phyloP scores from a whole-genome alignment of 2,888 invertebrate species.

The Oscheius sp. region DNA sequence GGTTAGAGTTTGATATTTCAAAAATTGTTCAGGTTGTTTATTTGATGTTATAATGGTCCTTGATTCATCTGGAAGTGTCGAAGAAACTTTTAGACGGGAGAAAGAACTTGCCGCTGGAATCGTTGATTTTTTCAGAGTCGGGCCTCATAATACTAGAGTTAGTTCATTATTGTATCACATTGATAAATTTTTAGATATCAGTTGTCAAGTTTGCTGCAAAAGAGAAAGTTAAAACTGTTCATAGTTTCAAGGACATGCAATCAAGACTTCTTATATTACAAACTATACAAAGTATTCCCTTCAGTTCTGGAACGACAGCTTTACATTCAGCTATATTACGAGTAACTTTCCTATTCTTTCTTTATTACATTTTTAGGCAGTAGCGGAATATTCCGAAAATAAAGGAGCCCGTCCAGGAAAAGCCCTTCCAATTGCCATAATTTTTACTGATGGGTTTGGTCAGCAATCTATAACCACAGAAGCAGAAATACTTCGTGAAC shows the following conservation, averaged over 20 bases:
- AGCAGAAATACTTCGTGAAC: slow-evolving; percentile 42
- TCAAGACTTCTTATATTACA: slow-evolving; percentile 32
- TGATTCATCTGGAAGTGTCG: slow-evolving; percentile 59
- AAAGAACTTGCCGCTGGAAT: slow-evolving; percentile 58
- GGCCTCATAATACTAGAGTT: slow-evolving; percentile 57
- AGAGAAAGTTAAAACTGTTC: slow-evolving; percentile 54
- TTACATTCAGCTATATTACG: slow-evolving; percentile 50
- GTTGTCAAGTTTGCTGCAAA: slow-evolving; percentile 60
- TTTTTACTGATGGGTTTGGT: slow-evolving; percentile 63
- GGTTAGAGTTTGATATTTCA: not conserved
- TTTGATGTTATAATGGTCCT: slow-evolving; percentile 59
- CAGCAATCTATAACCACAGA: slow-evolving; percentile 44
- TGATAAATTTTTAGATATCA: slow-evolving; percentile 26
- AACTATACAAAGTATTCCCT: slow-evolving; percentile 37
- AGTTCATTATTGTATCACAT: not conserved
- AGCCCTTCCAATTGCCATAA: slow-evolving; percentile 56
- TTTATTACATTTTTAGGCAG: slow-evolving; percentile 38
- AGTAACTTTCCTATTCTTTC: slow-evolving; percentile 21
- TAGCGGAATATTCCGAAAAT: slow-evolving; percentile 43
- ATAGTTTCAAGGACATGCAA: slow-evolving; percentile 43
- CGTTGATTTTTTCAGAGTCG: slow-evolving; percentile 45
- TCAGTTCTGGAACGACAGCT: slow-evolving; percentile 57
- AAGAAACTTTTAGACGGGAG: slow-evolving; percentile 55
- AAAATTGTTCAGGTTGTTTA: slow-evolving; percentile 41
- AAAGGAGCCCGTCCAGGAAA: slow-evolving; percentile 52